Percentiles rank a stretch among this genome's conserved stretches.
phyloP scores from a whole-genome alignment of 2,113 vertebrate species.

The Antechinus flavipes region DNA sequence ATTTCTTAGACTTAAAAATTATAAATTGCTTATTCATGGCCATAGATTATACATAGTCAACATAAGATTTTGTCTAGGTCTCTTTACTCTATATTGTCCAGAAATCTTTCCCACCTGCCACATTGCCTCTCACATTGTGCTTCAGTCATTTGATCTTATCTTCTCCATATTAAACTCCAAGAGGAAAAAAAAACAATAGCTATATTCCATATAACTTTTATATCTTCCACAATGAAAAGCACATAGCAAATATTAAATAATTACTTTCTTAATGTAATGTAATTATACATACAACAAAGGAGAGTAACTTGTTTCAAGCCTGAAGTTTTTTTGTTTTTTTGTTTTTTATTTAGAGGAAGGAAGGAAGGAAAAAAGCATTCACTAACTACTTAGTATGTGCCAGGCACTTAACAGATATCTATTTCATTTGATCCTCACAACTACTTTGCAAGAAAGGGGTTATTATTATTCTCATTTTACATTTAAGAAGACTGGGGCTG shows the following conservation, averaged over 20 bases:
- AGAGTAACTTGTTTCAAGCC: conserved; percentile 26
- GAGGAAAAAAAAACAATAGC: not conserved
- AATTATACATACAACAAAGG: conserved; percentile 32
- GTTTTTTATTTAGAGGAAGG: conserved; percentile 18
- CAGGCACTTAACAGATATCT: too few relatives aligned
- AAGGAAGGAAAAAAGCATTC: too few relatives aligned
- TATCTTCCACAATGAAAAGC: not conserved
- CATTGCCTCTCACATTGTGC: not conserved
- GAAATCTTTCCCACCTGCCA: not conserved
- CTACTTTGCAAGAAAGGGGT: not conserved
- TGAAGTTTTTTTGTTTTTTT: not conserved
- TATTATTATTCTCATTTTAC: not conserved
- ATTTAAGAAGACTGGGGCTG: not conserved
- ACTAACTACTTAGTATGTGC: too few relatives aligned
- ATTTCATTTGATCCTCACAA: not conserved
- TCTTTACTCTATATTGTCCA: not conserved
- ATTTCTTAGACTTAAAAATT: not conserved
- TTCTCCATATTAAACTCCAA: not conserved
- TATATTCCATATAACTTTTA: not conserved
- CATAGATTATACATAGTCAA: not conserved
- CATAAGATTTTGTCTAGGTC: not conserved
- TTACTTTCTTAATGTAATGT: conserved; percentile 16
- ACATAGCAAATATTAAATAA: conserved; percentile 7
- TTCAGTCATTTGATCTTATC: conserved; percentile 22
- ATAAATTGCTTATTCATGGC: not conserved